Evolutionary conservation across 2,888 invertebrate genomes (phyloP), one percentile per base, ranked within the genome.

Genomic region (Lepidochrysops patricia): DNA sequence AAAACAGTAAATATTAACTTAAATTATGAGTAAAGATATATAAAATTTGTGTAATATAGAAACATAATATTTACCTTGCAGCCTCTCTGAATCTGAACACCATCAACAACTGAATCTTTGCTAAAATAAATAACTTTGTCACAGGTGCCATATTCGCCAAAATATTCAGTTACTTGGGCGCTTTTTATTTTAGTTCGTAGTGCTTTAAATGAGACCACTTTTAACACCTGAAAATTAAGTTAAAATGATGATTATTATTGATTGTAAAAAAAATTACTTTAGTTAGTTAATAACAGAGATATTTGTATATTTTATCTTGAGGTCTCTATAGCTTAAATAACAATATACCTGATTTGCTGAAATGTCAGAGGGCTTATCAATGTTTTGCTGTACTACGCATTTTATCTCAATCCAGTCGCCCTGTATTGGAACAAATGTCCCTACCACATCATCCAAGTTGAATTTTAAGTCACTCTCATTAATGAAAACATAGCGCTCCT

Each of bases 351-450:
- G 88, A 56, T 86, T 82, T 49, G 80, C 75, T 58, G 79, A 73
- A 62, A 91, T 85, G 50, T 86, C 80, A 62, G 76, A 79, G n/a
- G 83, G 75, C n/a, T 86, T 85, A 6, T 85, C 73, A 64, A 91
- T 90, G 75, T 94, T 89, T 57, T 92, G 78, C 72, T 93, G 92
- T 9, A 93, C 90, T 64, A 91, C 87, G 57, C 92, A 92, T 62
- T 90, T 90, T 37, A 95, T 70, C 72, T 91, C 90, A 19, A 95
- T 71, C 89, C 93, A 93, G 75, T 95, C 95, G 1, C 95, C 95
- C 64, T 90, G 82, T 15, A 92, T 78, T 1, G 95, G 95, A 43
- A 94, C 76, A 75, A 95, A 93, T 57, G 91, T 91, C 2, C 92
- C 90, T 65, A 86, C 79, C 0, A 94, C 89, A 56, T 88, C 77